Base-by-base conservation (phyloP, 2,888 invertebrate species). In the Barypeithes pellucidus region DNA sequence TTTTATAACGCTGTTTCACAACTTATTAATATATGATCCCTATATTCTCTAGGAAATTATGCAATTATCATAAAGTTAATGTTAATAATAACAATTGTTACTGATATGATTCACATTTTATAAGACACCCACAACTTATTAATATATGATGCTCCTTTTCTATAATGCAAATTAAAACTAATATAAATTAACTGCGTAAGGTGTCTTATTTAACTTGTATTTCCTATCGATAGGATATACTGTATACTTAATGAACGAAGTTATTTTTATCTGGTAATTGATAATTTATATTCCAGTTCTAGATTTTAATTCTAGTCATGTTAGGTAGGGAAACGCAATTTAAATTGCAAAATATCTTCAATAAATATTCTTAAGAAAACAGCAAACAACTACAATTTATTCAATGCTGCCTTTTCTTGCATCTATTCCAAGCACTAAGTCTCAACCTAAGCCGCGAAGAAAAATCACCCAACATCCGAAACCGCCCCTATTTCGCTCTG, bases 371-470 rank as follows among this genome's bases (percentile, higher is more conserved):
- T 18, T 50, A 22, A 59, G 33, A 33, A 47, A 47, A 39, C 67
- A 67, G 45, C 14, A 8, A n/a, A 29, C 29, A 29, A 29, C 29
- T 20, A 36, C 68, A 36, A 68, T 68, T 60, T 68, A 68, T 61
- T 61, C 41, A 61, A 61, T 50, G 60, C 50, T 50, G 60, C 50
- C 67, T 20, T 41, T 52, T 54, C 41, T 57, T 68, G 68, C 68
- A 68, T 52, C 68, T 39, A 50, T 68, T 50, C 61, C 61, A 9
- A 61, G 59, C 67, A 68, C 61, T 61, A 68, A 60, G 50, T 61
- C 67, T 67, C 33, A 29, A 67, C 29, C 29, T 47, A 16, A 60
- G 45, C 68, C 68, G 50, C 20, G 24, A 50, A 61, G 68, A 68
- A 68, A 68, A 68, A 68, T 68, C 12, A 18, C 59, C 61, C 12